Percentiles rank a stretch among this genome's conserved stretches.
phyloP scores from a whole-genome alignment of 2,113 vertebrate species.

The Arizona elegans region DNA sequence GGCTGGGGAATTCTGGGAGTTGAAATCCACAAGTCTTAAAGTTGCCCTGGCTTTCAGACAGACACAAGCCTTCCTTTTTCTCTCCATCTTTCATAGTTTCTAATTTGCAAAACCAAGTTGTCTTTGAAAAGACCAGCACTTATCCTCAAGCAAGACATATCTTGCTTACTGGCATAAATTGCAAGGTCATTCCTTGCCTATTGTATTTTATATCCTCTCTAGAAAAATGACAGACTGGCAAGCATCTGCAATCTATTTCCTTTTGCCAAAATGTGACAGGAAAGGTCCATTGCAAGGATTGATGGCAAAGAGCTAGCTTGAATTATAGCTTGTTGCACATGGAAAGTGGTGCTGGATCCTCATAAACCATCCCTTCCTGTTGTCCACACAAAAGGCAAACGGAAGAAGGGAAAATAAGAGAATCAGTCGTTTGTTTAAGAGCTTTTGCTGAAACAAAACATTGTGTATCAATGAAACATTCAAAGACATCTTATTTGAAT shows the following conservation, averaged over 20 bases:
- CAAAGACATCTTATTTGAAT: constrained; percentile 11
- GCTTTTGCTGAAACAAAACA: background rate
- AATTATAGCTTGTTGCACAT: constrained; percentile 42
- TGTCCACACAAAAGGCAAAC: constrained; percentile 42
- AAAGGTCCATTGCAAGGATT: constrained; percentile 36
- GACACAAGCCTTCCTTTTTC: background rate
- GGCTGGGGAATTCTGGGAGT: background rate
- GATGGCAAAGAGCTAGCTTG: constrained; percentile 24
- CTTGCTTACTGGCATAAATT: constrained; percentile 10
- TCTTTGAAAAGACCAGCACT: background rate
- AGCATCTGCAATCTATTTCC: constrained; percentile 33
- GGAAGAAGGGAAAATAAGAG: background rate
- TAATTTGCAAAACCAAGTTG: constrained; percentile 23
- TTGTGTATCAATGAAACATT: constrained; percentile 1
- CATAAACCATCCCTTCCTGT: constrained; percentile 39
- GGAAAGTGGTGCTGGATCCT: constrained; percentile 32
- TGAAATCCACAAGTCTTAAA: background rate
- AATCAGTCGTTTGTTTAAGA: constrained; percentile 35
- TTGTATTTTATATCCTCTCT: background rate
- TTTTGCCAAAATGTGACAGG: constrained; percentile 25
- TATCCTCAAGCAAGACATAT: background rate
- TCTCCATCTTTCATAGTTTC: background rate
- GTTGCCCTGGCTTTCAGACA: background rate
- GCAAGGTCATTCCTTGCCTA: constrained; percentile 23
- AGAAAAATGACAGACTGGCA: constrained; percentile 27